Evolutionary conservation across 1,140 invertebrate genomes (phyloP), one percentile per base, ranked within the genome.

Genomic region (Dinothrombium tinctorium): DNA sequence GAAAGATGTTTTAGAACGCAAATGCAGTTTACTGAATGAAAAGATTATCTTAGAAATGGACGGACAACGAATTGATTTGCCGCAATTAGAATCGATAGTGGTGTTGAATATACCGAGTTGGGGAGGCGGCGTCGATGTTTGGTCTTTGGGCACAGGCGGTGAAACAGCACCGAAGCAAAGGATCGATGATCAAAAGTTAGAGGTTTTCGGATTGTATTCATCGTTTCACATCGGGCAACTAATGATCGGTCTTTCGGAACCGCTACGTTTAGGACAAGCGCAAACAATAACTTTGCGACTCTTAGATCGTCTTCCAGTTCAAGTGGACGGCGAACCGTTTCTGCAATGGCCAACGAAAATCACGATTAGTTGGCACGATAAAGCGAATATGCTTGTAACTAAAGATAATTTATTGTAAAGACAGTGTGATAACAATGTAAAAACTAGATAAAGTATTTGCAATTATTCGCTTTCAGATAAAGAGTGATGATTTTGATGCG

Each of bases 301-400:
- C 37, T 59, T 66, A 28, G 67, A 66, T 15, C 65, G 69, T 25
- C 69, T 73, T 31, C 77, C 84, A 0, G 73, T 89, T 63, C 84
- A 94, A 63, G 70, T 84, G 12, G 86, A 94, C 59, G 84, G 84
- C 2, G 84, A 92, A 56, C 84, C 84, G 6, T 90, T 82, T 80
- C 70, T 76, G 58, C 83, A 90, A 55, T 56, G 66, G 41, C 73
- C 82, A 2, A 73, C 72, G 32, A 71, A 73, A 48, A 74, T 90
- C 43, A 60, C 58, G 19, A 64, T 92, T 17, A 65, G 68, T 31
- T 64, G 71, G 40, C 68, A 71, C 11, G 71, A 74, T 47, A 71
- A 73, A 51, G 73, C 72, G 4, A 61, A 58, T 15, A 64, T 76
- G 55, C 56, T 74, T 8, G 22, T 21, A n/a, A 40, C 40, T 9